Evolutionary conservation across 1,140 invertebrate genomes (phyloP), one percentile per base, ranked within the genome.

Genomic region (Pseudobourletiella spinata): DNA sequence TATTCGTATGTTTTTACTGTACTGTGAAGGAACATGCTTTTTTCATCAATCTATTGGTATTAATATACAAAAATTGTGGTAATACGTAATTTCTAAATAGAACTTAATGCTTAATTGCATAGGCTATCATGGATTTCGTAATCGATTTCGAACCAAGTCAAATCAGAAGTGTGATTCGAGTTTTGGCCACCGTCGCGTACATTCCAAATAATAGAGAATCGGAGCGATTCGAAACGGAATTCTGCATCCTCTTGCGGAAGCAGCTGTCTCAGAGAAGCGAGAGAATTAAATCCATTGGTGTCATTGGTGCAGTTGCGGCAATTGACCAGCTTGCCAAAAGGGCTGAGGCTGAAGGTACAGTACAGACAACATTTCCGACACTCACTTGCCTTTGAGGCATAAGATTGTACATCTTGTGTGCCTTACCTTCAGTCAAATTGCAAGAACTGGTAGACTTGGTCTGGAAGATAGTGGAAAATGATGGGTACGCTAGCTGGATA

Each of bases 231-330:
- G 48, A 39, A 26, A 8, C 51, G 0, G 63, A 70, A 42, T 70
- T 66, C 44, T 58, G 35, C n/a, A 70, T 67, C 32, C 43, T 70
- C 0, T 54, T 70, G 0, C 11, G 65, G 30, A 70, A 70, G 26
- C 62, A 67, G 14, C 26, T 70, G 2, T 64, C 65, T 0, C 64
- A 67, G 35, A 24, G 50, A 20, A 24, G 56, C 20, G 18, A 51
- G 0, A 16, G 43, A 26, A 70, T 52, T 24, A 30, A 59, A 4
- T 65, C 61, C 25, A 48, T 62, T 42, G 68, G 68, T 14, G 65
- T 70, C n/a, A 54, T 66, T 25, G 68, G 64, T 8, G 51, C 60
- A 8, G 16, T 70, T n/a, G 64, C 68, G 3, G 62, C 64, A 15
- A 46, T 66, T 2, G 25, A 43, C 15, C 35, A 65, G 3, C 26